Evolutionary conservation across 2,888 invertebrate genomes (phyloP).

Genomic region (Belgica antarctica): DNA sequence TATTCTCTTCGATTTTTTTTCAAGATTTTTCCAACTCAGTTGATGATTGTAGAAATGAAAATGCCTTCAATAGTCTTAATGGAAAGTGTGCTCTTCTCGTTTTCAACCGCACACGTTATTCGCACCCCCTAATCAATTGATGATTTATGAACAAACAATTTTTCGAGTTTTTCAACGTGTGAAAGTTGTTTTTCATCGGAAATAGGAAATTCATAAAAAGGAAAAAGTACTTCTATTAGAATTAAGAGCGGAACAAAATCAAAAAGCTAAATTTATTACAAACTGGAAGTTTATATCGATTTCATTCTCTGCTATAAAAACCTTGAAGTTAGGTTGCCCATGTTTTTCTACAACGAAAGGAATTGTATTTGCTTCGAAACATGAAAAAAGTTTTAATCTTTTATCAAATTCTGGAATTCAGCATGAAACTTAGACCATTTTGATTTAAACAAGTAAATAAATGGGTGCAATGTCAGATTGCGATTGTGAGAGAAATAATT

Average conservation of each 20-base stretch:
- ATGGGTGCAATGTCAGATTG: too few relatives aligned
- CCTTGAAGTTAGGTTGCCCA: too few relatives aligned
- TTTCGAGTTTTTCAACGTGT: not conserved
- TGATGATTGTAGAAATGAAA: not conserved
- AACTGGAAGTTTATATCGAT: constrained; percentile 31
- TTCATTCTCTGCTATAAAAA: too few relatives aligned
- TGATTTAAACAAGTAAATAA: too few relatives aligned
- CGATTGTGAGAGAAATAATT: too few relatives aligned
- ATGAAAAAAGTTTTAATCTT: too few relatives aligned
- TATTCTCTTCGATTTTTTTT: not conserved
- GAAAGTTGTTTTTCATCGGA: not conserved
- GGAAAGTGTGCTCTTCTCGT: constrained; percentile 14
- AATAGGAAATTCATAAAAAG: not conserved
- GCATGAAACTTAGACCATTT: too few relatives aligned
- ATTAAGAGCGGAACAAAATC: not conserved
- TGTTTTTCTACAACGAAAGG: too few relatives aligned
- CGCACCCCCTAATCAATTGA: constrained; percentile 37
- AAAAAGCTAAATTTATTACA: constrained; percentile 40
- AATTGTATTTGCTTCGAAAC: too few relatives aligned
- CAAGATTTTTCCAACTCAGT: not conserved
- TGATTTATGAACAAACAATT: constrained; percentile 42
- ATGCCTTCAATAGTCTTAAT: constrained; percentile 11
- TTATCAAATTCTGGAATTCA: too few relatives aligned
- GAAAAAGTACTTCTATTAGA: not conserved
- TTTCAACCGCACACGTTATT: constrained; percentile 14